Conservation (phyloP, 1,140 invertebrate genomes). For the Sinonovacula constricta region DNA sequence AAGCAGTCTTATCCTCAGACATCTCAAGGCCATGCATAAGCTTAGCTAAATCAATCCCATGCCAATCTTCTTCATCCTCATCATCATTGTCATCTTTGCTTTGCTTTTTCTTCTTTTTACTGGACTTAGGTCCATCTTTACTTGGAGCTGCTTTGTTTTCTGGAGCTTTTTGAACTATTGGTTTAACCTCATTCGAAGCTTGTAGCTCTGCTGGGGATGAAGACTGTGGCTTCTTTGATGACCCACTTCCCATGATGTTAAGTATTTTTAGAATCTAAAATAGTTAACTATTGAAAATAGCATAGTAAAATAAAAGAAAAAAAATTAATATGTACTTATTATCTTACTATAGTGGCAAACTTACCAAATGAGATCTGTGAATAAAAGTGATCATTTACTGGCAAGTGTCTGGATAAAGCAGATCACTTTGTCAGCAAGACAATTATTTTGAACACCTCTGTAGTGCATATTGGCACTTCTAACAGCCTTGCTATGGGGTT, state of each 20-base stretch:
- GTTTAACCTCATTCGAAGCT: background rate
- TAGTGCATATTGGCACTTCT: no score
- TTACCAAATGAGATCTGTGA: no score
- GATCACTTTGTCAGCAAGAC: no score
- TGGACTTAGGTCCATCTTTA: background rate
- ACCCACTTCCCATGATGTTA: background rate
- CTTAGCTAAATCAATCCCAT: slow-evolving; percentile 12
- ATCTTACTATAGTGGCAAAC: no score
- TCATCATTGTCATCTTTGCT: background rate
- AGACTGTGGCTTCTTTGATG: background rate
- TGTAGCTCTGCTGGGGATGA: background rate
- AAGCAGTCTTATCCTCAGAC: background rate
- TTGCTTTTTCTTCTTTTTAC: background rate
- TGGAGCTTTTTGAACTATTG: background rate
- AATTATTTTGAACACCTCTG: no score
- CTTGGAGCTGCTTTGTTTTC: background rate
- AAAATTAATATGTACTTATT: no score
- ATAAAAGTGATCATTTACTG: no score
- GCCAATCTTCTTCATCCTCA: slow-evolving; percentile 5
- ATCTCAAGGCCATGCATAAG: slow-evolving; percentile 14
- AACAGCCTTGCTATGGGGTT: no score
- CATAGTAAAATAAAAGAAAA: no score
- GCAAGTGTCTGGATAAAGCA: no score
- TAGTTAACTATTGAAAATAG: no score
- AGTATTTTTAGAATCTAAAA: no score